These are phyloP conservation scores for Ateles fusciceps DNA, from an alignment of 2,797 vertebrate genomes.

Conservation along the genomic window DNA sequence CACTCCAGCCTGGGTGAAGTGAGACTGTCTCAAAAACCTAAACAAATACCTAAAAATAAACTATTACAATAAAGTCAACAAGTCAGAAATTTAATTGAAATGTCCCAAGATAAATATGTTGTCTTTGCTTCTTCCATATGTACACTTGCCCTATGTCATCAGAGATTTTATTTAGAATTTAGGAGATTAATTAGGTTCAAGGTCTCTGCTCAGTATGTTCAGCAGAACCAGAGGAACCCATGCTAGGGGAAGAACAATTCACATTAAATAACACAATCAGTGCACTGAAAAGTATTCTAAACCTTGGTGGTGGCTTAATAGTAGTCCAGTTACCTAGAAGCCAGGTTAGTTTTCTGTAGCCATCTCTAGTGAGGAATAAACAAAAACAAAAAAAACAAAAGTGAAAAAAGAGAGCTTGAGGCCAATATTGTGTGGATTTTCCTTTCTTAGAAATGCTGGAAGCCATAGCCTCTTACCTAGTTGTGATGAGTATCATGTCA, in stretches of 20 bases:
- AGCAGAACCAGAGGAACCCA: not conserved
- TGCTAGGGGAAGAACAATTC: not conserved
- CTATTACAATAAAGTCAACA: not conserved
- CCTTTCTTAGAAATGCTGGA: not conserved
- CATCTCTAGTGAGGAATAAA: not conserved
- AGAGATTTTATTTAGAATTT: conserved; percentile 12
- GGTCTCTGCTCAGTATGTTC: not conserved
- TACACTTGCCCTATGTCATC: not conserved
- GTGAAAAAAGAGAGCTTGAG: not conserved
- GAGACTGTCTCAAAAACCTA: not conserved
- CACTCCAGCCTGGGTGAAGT: not conserved
- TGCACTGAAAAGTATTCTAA: not conserved
- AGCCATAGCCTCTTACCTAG: not conserved
- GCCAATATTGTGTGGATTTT: not conserved
- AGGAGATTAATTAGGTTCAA: not conserved
- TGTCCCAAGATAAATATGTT: not conserved
- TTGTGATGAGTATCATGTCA: too few species aligned
- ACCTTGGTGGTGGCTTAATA: not conserved
- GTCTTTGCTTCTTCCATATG: not conserved
- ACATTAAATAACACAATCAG: not conserved
- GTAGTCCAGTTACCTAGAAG: not conserved
- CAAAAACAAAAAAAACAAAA: not conserved
- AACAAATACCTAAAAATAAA: not conserved
- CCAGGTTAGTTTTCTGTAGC: not conserved
- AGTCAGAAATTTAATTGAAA: not conserved